phyloP scores from a whole-genome alignment of 2,113 vertebrate genomes.

The Epinephelus cyanopodus region DNA sequence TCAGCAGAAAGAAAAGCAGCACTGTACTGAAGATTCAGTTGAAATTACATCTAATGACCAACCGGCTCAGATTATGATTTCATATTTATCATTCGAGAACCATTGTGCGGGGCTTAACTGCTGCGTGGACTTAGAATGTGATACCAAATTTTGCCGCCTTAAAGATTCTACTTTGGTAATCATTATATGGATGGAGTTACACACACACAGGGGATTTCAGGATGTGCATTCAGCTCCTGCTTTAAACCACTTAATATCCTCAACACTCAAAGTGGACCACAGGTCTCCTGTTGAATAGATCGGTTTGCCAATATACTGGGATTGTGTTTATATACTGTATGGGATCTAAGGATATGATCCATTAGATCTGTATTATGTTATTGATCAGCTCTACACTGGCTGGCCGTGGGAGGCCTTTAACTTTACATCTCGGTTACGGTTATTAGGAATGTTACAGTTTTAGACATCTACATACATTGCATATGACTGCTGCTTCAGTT shows the following conservation, averaged over 20 bases:
- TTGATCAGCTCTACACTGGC: not conserved
- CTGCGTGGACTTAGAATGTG: slow-evolving; percentile 33
- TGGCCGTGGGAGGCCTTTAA: not conserved
- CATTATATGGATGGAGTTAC: slow-evolving; percentile 43
- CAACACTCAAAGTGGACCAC: slow-evolving; percentile 5
- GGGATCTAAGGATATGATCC: slow-evolving; percentile 7
- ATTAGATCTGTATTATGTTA: not conserved
- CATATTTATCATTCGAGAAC: slow-evolving; percentile 10
- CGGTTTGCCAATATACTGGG: slow-evolving; percentile 14
- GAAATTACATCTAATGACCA: slow-evolving; percentile 61
- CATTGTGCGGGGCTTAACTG: slow-evolving; percentile 59
- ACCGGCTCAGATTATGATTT: slow-evolving; percentile 58
- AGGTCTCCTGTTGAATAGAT: slow-evolving; percentile 31
- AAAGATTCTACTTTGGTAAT: slow-evolving; percentile 43
- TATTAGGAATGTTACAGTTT: not conserved
- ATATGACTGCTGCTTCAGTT: not conserved
- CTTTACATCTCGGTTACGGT: not conserved
- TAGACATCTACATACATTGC: not conserved
- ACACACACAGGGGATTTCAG: slow-evolving; percentile 53
- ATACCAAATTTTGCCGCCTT: slow-evolving; percentile 30
- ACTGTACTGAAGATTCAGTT: slow-evolving; percentile 13
- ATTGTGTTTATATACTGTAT: slow-evolving; percentile 2
- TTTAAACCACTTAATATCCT: slow-evolving; percentile 57
- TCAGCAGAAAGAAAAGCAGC: slow-evolving; percentile 24
- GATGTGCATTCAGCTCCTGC: slow-evolving; percentile 53